A percentile compares a stretch with the other conserved stretches of the same genome.
Evolutionary conservation across 2,888 invertebrate species (phyloP).

Genomic region (Drosophila formosana): DNA sequence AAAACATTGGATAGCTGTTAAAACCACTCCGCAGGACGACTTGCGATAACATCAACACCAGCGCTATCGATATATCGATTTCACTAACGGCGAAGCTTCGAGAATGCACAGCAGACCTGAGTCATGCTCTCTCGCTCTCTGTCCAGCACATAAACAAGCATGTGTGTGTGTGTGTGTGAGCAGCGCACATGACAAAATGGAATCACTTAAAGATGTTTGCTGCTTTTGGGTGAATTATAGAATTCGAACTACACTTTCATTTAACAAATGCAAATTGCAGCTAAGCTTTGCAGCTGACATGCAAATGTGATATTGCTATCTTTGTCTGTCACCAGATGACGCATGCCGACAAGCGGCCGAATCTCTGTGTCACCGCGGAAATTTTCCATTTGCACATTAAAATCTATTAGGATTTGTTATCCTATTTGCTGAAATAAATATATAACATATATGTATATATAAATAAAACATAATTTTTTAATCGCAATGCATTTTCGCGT

Average conservation of each 20-base stretch:
- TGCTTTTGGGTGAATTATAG: background rate
- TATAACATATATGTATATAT: too few species aligned
- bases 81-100: constrained; percentile 34
- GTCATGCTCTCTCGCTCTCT: constrained; percentile 23
- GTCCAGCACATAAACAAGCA: constrained; percentile 15
- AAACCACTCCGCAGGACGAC: background rate
- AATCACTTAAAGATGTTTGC: background rate
- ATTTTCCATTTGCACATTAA: too few species aligned
- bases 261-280: constrained; percentile 10
- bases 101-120: constrained; percentile 34
- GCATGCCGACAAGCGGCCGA: constrained; percentile 67
- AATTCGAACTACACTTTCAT: constrained; percentile 26
- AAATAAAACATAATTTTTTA: too few species aligned
- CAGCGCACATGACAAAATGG: constrained; percentile 37
- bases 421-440: too few species aligned
- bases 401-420: too few species aligned
- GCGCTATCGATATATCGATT: background rate
- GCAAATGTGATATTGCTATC: constrained; percentile 16
- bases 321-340: constrained; percentile 51
- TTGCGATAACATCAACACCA: constrained; percentile 9
- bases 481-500: constrained; percentile 5
- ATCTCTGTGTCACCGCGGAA: too few species aligned
- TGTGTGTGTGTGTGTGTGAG: constrained; percentile 20
- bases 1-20: background rate
- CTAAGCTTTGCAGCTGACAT: background rate